Base-by-base conservation (phyloP, 2,888 invertebrate species). In the Tuta absoluta region DNA sequence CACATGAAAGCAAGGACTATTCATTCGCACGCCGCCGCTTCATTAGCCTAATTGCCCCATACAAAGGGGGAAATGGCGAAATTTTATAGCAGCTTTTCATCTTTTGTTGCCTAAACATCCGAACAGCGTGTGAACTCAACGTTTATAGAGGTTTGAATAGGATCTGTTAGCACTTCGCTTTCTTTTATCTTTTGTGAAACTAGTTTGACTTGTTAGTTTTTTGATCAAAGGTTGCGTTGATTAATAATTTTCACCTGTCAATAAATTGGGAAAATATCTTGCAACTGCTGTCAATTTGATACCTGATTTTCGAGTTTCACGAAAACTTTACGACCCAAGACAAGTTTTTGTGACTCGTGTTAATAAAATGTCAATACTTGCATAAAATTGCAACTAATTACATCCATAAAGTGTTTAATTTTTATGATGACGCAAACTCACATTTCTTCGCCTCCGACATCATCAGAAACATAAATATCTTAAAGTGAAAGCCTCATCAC, bases 31-130 rank as follows among this genome's bases (percentile, higher is more conserved):
- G 76, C 53, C 51, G 79, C 79, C 84, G 84, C 89, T 91, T 91
- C 90, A 91, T 90, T 90, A 90, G 86, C 83, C 87, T 91, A 91
- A 91, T 91, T 90, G 90, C 89, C 74, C 75, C 81, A 77, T 79
- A 87, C 87, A 89, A 87, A 88, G 84, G 82, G 86, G 86, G 82
- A 85, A 86, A 87, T 81, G 83, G 84, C 79, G 80, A 84, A 89
- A 85, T 89, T 89, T 88, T 86, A 89, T 87, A 81, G 85, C 78
- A 71, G 81, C 83, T 82, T 85, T 86, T 86, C 87, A 85, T 85
- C 87, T 86, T 85, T 85, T 86, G 85, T 85, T 83, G 69, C 60
- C 48, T 65, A 65, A 67, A 67, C 64, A 65, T 65, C 62, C 63
- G 62, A 58, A 33, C 21, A 8, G 62, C 61, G 63, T 61, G 66